Conservation (phyloP, 2,113 vertebrate genomes). For the Tachuris rubrigastra region DNA sequence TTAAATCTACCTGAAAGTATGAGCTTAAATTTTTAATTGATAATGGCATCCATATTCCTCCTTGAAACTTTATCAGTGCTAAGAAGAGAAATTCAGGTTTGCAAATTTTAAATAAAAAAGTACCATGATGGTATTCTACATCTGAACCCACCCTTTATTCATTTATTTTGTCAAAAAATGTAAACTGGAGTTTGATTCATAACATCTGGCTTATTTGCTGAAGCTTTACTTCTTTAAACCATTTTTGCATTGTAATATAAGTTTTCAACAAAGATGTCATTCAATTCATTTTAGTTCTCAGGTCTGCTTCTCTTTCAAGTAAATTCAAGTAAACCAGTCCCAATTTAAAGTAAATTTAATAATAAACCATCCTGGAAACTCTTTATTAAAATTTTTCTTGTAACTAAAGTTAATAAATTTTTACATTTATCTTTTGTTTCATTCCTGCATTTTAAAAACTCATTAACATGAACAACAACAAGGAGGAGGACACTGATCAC, state of each 20-base stretch:
- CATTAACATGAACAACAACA: not conserved
- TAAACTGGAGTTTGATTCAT: not conserved
- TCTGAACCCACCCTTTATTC: not conserved
- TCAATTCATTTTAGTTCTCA: not conserved
- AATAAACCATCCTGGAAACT: not conserved
- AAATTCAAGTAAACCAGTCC: not conserved
- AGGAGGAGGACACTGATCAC: not conserved
- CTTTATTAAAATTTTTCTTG: not conserved
- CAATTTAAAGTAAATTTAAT: not conserved
- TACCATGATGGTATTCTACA: not conserved
- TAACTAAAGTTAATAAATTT: not conserved
- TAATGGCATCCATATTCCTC: not conserved
- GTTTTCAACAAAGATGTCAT: not conserved
- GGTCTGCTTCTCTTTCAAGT: not conserved
- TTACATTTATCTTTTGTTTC: not conserved
- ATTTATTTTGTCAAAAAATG: not conserved
- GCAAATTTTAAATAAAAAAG: not conserved
- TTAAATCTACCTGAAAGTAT: not conserved
- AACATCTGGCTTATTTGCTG: not conserved
- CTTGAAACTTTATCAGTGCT: not conserved
- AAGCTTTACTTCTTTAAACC: not conserved
- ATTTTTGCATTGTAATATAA: not conserved
- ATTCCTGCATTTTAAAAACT: not conserved
- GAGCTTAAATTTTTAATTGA: not conserved
- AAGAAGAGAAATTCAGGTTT: not conserved